Conservation (phyloP, 2,888 invertebrate genomes). For the Drosophila anomalata region DNA sequence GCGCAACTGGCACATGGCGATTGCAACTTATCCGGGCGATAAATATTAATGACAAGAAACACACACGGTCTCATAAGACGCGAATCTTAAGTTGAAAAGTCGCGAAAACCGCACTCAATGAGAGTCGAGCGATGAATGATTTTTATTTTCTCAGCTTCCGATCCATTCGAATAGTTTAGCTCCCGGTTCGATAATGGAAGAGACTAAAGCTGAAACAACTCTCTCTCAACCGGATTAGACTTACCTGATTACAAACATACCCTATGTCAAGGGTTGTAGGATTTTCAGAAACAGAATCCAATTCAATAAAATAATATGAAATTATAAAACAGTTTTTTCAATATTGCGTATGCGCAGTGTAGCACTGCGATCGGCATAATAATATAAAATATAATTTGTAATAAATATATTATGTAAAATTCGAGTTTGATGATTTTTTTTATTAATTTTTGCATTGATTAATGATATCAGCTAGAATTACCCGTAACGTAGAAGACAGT, state of each 20-base stretch:
- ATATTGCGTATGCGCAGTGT: background rate
- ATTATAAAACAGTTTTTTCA: background rate
- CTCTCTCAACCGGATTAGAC: slow-evolving; percentile 21
- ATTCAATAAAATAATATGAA: background rate
- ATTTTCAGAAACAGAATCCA: background rate
- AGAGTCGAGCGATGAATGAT: slow-evolving; percentile 50
- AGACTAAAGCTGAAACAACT: slow-evolving; percentile 3
- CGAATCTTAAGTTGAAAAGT: slow-evolving; percentile 12
- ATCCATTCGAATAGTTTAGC: slow-evolving; percentile 20
- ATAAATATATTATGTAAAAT: background rate
- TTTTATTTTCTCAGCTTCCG: slow-evolving; percentile 8
- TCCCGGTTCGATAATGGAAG: slow-evolving; percentile 1
- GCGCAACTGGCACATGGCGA: slow-evolving; percentile 45
- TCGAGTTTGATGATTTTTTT: background rate
- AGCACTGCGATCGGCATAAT: background rate
- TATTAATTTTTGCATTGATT: slow-evolving; percentile 5
- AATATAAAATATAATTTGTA: background rate
- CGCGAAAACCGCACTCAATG: slow-evolving; percentile 43
- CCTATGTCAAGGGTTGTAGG: background rate
- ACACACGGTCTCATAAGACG: slow-evolving; percentile 10
- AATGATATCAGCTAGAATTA: slow-evolving; percentile 30
- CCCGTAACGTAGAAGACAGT: slow-evolving; percentile 20
- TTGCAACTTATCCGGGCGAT: slow-evolving; percentile 4
- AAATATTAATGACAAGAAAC: slow-evolving; percentile 10
- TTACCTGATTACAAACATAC: slow-evolving; percentile 10